Percentiles rank a stretch among this genome's conserved stretches.
Conservation (phyloP, 2,797 vertebrate genomes). For the Pristis pectinata region DNA sequence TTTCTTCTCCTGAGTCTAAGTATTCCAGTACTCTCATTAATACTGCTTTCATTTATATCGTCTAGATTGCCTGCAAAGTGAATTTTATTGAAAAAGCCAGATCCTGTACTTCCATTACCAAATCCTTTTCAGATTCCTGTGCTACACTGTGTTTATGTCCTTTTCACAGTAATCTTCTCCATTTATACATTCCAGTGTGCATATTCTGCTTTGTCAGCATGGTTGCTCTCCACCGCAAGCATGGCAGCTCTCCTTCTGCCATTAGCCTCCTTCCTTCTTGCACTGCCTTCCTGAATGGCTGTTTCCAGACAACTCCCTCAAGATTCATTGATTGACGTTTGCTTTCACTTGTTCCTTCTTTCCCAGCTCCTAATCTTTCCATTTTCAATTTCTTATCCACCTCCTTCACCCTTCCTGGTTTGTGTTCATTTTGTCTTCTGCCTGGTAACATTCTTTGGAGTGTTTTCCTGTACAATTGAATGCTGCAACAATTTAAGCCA, state of each 20-base stretch:
- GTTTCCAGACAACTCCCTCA: not conserved
- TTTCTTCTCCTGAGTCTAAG: not conserved
- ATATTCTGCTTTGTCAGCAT: not conserved
- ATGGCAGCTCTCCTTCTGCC: not conserved
- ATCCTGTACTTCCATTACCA: not conserved
- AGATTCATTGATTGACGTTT: not conserved
- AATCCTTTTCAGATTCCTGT: not conserved
- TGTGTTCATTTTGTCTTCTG: not conserved
- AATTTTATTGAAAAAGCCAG: not conserved
- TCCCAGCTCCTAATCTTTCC: not conserved
- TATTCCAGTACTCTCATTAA: not conserved
- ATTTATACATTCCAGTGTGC: not conserved
- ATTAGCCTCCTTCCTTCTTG: not conserved
- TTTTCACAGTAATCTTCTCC: not conserved
- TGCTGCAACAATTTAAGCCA: not conserved
- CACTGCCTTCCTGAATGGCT: not conserved
- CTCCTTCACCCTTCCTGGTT: not conserved
- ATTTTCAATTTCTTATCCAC: not conserved
- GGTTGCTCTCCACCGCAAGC: not conserved
- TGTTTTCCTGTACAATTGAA: not conserved
- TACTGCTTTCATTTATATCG: not conserved
- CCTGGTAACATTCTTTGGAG: not conserved
- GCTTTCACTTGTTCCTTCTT: not conserved
- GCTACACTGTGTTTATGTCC: not conserved
- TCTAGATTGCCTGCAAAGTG: not conserved